phyloP scores from a whole-genome alignment of 2,797 vertebrate species.

The Anabacerthia variegaticeps region DNA sequence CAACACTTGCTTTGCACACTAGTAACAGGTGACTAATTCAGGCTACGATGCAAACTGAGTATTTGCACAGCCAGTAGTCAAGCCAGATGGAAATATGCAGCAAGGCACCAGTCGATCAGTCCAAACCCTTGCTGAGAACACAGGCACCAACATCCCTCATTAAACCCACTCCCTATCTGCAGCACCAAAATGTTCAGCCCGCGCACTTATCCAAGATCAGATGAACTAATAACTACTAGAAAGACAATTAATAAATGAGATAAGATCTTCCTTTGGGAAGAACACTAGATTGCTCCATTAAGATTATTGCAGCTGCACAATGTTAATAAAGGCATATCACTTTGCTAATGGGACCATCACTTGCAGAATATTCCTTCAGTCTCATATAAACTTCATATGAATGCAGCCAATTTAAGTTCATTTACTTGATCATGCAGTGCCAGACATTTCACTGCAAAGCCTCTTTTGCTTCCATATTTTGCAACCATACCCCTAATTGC shows the following conservation, averaged over 20 bases:
- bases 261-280: constrained; percentile 64
- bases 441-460: not conserved
- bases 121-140: not conserved
- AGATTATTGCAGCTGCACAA: constrained; percentile 52
- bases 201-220: constrained; percentile 9
- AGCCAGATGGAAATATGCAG: not conserved
- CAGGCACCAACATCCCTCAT: not conserved
- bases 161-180: not conserved
- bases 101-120: rapidly evolving
- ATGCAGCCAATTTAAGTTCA: constrained; percentile 13
- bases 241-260: constrained; percentile 67
- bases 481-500: not conserved
- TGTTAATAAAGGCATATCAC: constrained; percentile 40
- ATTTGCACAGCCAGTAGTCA: not conserved
- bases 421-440: not conserved
- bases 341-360: constrained; percentile 37
- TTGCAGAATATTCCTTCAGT: constrained; percentile 51
- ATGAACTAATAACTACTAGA: constrained; percentile 50
- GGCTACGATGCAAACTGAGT: not conserved
- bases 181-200: constrained; percentile 1
- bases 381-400: constrained; percentile 23
- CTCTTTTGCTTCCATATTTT: not conserved
- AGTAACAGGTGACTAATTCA: not conserved
- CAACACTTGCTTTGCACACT: not conserved
- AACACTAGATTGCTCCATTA: constrained; percentile 57